These are phyloP conservation scores for Ophioninae sp. DNA, from an alignment of 2,888 invertebrate genomes.

Conservation along the genomic window DNA sequence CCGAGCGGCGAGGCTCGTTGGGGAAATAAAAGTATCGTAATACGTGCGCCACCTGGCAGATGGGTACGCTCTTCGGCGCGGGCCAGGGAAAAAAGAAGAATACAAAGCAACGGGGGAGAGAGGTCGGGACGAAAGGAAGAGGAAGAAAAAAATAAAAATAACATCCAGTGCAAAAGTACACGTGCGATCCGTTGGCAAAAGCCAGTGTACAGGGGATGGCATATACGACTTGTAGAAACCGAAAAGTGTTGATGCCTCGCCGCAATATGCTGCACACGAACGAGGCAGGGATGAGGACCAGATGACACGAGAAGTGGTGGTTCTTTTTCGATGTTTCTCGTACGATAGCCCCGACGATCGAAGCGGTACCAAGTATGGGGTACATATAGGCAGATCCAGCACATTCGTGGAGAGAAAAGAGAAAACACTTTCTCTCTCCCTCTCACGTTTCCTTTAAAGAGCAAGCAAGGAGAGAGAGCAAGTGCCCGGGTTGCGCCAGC, in stretches of 20 bases:
- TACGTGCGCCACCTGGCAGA: constrained; percentile 6
- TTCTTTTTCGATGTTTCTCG: constrained; percentile 36
- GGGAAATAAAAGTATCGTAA: constrained; percentile 11
- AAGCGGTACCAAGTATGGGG: neutral
- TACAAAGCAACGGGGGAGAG: too few species aligned
- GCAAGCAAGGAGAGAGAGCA: constrained; percentile 36
- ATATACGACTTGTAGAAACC: constrained; percentile 4
- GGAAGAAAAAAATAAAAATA: neutral
- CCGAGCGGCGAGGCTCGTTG: neutral
- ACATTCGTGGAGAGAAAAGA: constrained; percentile 24
- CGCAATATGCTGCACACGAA: constrained; percentile 44
- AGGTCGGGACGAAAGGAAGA: too few species aligned
- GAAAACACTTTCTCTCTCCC: constrained; percentile 14
- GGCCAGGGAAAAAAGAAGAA: neutral
- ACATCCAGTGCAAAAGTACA: neutral
- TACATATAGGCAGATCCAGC: constrained; percentile 1
- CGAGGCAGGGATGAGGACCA: constrained; percentile 28
- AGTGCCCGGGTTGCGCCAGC: constrained; percentile 40
- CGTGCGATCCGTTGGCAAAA: neutral
- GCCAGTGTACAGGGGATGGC: neutral
- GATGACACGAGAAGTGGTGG: constrained; percentile 39
- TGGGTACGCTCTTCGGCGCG: neutral
- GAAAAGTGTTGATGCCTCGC: constrained; percentile 23
- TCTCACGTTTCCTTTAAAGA: constrained; percentile 32
- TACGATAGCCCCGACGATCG: constrained; percentile 24